Base-by-base conservation (phyloP, 2,888 invertebrate genomes). In the Drosophila falleni region DNA sequence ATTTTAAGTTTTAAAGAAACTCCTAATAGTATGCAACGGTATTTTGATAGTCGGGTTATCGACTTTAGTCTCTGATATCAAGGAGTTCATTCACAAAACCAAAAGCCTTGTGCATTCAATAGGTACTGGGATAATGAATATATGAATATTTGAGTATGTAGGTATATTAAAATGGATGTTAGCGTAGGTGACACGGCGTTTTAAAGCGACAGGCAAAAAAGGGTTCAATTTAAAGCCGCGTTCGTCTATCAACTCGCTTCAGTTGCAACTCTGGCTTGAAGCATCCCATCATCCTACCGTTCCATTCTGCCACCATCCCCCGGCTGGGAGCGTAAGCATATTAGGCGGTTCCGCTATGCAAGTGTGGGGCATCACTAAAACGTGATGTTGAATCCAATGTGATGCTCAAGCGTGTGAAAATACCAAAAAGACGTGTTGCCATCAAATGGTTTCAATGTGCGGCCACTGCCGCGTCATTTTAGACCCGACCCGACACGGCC, bases 371-470 rank as follows among this genome's bases (percentile, higher is more conserved):
- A 61, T 80, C 78, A 89, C 89, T 83, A 84, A 89, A 91, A 91
- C 91, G 91, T 91, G 91, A 90, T 89, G 88, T 84, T 89, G 91
- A 91, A 91, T 92, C 92, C 91, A 91, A 92, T 91, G 90, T 88
- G 91, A 90, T 91, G 92, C 92, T 91, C 91, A 91, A 89, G 92
- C 91, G 91, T 92, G 92, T 92, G 92, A 91, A 91, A 92, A 92
- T 91, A 91, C 90, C 90, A 91, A 89, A 89, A 90, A 90, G 87
- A 90, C 91, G 90, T 91, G 91, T 87, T 89, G 78, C 86, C 86
- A 87, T 83, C 83, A 85, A 89, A 88, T 83, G 89, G 83, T 83
- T 78, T 72, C 71, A 75, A 71, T 80, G 71, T 58, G 78, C 73
- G 77, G 68, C 70, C 55, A 73, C 70, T 62, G 74, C 46, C 74